Percentiles rank a stretch among this genome's conserved stretches.
These are phyloP conservation scores for Eristalinus aeneus DNA, from an alignment of 2,888 invertebrate species.

Conservation along the genomic window DNA sequence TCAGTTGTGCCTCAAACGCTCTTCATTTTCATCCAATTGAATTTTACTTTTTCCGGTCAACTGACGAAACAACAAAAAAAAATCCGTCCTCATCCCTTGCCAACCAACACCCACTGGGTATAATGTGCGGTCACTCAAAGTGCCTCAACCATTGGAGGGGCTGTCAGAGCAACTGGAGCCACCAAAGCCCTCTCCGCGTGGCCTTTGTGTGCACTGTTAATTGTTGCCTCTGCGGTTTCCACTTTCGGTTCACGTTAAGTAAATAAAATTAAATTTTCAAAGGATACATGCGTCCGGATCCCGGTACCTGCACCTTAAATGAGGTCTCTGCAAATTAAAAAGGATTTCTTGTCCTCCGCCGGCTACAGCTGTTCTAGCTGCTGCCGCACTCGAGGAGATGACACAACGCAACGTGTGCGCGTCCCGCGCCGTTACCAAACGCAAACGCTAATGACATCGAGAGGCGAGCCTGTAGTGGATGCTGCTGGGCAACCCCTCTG, in stretches of 20 bases:
- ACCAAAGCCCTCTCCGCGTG: not conserved
- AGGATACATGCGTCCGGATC: constrained; percentile 60
- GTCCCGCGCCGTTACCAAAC: constrained; percentile 45
- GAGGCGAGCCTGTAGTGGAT: constrained; percentile 31
- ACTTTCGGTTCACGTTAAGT: constrained; percentile 61
- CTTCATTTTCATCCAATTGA: constrained; percentile 31
- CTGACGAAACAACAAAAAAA: not conserved
- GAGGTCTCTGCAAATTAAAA: constrained; percentile 64
- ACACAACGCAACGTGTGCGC: constrained; percentile 54
- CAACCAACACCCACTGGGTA: not conserved
- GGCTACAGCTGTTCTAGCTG: not conserved
- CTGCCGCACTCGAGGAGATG: constrained; percentile 23
- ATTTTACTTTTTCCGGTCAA: constrained; percentile 3
- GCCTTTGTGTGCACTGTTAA: constrained; percentile 41
- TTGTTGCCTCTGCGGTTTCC: constrained; percentile 69
- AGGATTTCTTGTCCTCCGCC: constrained; percentile 6
- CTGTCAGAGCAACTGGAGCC: not conserved
- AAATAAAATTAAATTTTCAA: constrained; percentile 69
- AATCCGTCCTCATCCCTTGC: not conserved
- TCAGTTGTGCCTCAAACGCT: not conserved
- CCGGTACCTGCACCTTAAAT: constrained; percentile 55
- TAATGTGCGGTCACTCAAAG: constrained; percentile 5
- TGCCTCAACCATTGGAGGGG: not conserved
- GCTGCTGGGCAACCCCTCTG: constrained; percentile 3
- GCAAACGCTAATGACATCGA: constrained; percentile 67